Percentiles rank a stretch among this genome's conserved stretches.
phyloP scores from a whole-genome alignment of 2,797 vertebrate species.

The Coccyzus lansbergi region DNA sequence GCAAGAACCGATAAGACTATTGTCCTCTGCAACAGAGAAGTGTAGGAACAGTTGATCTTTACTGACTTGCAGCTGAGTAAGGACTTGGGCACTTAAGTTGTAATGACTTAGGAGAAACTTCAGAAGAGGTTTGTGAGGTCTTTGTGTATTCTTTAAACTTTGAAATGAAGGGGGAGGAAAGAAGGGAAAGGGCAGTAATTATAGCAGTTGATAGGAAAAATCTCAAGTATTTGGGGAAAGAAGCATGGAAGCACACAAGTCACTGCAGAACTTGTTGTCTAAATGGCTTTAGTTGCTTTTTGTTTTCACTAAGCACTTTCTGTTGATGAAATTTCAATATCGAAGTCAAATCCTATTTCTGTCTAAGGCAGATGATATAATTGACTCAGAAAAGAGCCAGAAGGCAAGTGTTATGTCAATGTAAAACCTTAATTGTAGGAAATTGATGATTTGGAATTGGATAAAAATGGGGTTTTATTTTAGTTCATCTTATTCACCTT shows the following conservation, averaged over 20 bases:
- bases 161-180: background rate
- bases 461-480: background rate
- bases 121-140: background rate
- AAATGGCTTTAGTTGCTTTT: background rate
- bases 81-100: background rate
- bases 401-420: slow-evolving; percentile 19
- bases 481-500: slow-evolving; percentile 11
- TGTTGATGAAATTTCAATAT: slow-evolving; percentile 33
- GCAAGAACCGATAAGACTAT: background rate
- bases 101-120: background rate
- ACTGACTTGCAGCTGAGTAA: background rate
- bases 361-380: slow-evolving; percentile 40
- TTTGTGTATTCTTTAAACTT: background rate
- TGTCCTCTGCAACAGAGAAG: background rate
- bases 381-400: slow-evolving; percentile 51
- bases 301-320: background rate
- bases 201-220: background rate
- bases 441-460: slow-evolving; percentile 39
- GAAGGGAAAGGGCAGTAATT: background rate
- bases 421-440: slow-evolving; percentile 37
- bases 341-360: slow-evolving; percentile 41
- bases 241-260: background rate
- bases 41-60: background rate
- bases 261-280: background rate
- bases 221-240: background rate